A percentile compares a stretch with the other conserved stretches of the same genome.
phyloP scores from a whole-genome alignment of 2,113 vertebrate species.

The Psettodes erumei region DNA sequence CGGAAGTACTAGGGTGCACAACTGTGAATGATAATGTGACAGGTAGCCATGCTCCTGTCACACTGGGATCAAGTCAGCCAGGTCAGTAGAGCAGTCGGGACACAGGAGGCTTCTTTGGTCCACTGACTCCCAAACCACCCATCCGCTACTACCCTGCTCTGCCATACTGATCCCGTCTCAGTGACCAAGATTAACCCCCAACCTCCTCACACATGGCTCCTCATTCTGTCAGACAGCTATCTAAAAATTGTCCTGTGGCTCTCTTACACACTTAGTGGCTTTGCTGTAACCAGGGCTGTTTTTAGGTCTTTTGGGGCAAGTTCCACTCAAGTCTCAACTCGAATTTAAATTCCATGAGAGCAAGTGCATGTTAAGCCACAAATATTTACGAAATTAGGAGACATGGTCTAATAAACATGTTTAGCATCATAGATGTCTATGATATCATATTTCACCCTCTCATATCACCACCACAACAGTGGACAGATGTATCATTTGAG shows the following conservation, averaged over 20 bases:
- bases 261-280: background rate
- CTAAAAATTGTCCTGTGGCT: too few relatives aligned
- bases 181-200: conserved; percentile 47
- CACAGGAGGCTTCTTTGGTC: conserved; percentile 47
- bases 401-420: too few relatives aligned
- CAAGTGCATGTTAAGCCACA: background rate
- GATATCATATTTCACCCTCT: background rate
- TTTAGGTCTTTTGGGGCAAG: background rate
- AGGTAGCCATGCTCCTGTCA: conserved; percentile 70
- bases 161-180: conserved; percentile 28
- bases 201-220: conserved; percentile 30
- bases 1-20: conserved; percentile 50
- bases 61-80: conserved; percentile 50
- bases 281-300: background rate
- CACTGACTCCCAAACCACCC: conserved; percentile 18
- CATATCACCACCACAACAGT: background rate
- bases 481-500: background rate
- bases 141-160: background rate
- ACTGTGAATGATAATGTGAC: conserved; percentile 72
- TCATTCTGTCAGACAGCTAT: conserved; percentile 32
- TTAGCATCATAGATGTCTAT: background rate
- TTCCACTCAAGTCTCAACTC: background rate
- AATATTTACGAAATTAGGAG: background rate
- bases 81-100: conserved; percentile 57
- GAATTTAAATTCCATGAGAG: background rate